A percentile compares a stretch with the other conserved stretches of the same genome.
These are phyloP conservation scores for Sula dactylatra DNA, from an alignment of 2,113 vertebrate species.

Conservation along the genomic window DNA sequence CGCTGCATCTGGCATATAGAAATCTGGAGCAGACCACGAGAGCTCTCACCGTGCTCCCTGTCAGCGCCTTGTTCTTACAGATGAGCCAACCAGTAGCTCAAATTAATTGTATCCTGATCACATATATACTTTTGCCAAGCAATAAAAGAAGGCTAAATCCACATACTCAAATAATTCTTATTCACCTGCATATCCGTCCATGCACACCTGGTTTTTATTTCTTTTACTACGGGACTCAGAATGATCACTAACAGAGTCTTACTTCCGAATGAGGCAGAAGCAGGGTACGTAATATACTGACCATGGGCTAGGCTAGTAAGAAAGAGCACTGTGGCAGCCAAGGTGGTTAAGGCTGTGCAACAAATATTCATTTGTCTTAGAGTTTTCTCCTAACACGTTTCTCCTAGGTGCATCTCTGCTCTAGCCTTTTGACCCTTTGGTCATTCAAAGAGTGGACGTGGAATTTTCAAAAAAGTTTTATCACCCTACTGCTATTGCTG, in stretches of 20 bases:
- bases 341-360: not conserved
- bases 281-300: not conserved
- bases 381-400: not conserved
- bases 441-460: not conserved
- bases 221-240: not conserved
- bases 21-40: not conserved
- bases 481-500: not conserved
- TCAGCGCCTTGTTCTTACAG: not conserved
- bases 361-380: not conserved
- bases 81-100: not conserved
- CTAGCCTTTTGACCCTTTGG: not conserved
- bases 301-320: not conserved
- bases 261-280: not conserved
- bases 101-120: conserved; percentile 16
- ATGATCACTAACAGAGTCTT: not conserved
- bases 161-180: not conserved
- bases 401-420: not conserved
- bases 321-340: not conserved
- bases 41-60: not conserved
- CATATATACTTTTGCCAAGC: not conserved
- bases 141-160: not conserved
- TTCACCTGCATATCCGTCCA: not conserved
- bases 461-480: not conserved
- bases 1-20: not conserved
- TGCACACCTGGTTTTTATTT: not conserved